phyloP scores from a whole-genome alignment of 2,797 vertebrate species.

The Eulemur rubriventer region DNA sequence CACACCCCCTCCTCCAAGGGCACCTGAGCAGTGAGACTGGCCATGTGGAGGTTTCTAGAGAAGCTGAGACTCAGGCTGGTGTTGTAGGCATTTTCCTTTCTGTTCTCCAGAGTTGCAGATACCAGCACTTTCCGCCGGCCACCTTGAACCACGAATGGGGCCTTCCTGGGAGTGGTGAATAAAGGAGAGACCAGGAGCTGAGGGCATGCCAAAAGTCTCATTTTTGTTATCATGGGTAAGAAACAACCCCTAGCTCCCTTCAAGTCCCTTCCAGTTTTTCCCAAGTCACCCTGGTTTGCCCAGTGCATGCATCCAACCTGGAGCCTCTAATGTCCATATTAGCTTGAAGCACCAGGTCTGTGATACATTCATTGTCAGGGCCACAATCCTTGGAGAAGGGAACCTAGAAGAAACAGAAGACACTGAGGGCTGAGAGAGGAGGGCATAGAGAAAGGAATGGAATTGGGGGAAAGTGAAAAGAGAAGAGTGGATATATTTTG shows the following conservation, averaged over 20 bases:
- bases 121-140: constrained; percentile 89
- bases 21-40: constrained; percentile 90
- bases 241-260: background rate
- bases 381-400: constrained; percentile 98
- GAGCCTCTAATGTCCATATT: constrained; percentile 92
- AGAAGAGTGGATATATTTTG: background rate
- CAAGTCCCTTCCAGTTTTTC: background rate
- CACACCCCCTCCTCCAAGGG: background rate
- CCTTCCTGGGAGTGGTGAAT: constrained; percentile 85
- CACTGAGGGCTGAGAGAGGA: background rate
- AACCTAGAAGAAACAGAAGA: constrained; percentile 86
- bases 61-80: constrained; percentile 91
- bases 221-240: background rate
- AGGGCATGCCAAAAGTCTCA: background rate
- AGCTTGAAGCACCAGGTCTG: constrained; percentile 91
- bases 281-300: background rate
- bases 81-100: constrained; percentile 95
- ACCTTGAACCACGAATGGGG: constrained; percentile 92
- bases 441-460: background rate
- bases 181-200: background rate
- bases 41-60: constrained; percentile 94
- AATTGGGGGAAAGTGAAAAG: background rate
- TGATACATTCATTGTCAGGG: constrained; percentile 93
- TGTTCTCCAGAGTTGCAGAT: constrained; percentile 91
- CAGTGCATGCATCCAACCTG: constrained; percentile 83